Evolutionary conservation across 2,888 invertebrate genomes (phyloP), one percentile per base, ranked within the genome.

Genomic region (Ryuthela nishihirai): DNA sequence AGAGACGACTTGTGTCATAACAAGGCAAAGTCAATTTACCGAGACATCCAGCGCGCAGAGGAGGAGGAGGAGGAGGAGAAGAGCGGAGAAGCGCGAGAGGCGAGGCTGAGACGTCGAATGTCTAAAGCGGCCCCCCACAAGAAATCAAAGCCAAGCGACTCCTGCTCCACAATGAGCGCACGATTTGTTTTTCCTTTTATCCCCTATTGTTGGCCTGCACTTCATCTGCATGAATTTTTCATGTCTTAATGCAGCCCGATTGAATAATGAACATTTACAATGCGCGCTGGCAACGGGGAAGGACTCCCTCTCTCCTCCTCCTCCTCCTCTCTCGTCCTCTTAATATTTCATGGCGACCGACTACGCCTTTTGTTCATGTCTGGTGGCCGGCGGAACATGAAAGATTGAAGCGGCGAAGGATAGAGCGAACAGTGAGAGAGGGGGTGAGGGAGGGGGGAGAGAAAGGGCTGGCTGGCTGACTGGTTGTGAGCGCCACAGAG

Each of bases 211-310:
- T 62, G 52, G 52, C 39, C 47, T 62, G 61, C 55, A 55, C 61
- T 62, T 62, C 55, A 62, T 62, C 61, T 55, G 61, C 61, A 62
- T 62, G 61, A 62, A 62, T 62, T 55, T 62, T 62, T 55, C 61
- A 62, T 62, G 61, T 55, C 55, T 55, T 62, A 62, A 62, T 62
- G 61, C 53, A 62, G 55, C 54, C 52, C 61, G 55, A 62, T 62
- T 62, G 61, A 62, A 62, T 62, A 62, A 62, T 62, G 61, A 55
- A 62, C 61, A 62, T 62, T 62, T 62, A 55, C 49, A 62, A 62
- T 54, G 55, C 55, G 21, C 18, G 21, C 18, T 20, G 39, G 39
- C 17, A 10, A 9, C 5, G 20, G n/a, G 18, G n/a, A 21, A 48
- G 42, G 43, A 21, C 49, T 40, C 56, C 29, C 29, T 7, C 12